Conservation (phyloP, 35 echinoderm and acorn worm genomes). For the Ptychodera flava region DNA sequence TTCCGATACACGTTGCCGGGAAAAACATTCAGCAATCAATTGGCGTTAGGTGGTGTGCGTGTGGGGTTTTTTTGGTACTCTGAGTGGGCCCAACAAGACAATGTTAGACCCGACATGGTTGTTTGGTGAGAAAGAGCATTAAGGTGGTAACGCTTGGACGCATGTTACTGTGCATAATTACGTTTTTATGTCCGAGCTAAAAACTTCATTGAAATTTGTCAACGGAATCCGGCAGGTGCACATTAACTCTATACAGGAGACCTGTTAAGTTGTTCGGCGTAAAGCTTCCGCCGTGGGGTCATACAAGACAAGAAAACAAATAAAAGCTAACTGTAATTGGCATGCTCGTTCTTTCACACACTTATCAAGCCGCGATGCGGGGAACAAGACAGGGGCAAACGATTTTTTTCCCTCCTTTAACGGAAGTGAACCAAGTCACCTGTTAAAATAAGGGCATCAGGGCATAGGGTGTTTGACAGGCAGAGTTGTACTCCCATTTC, state of each 20-base stretch:
- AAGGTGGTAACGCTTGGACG: neutral
- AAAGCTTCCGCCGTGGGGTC: neutral
- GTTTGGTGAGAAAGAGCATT: neutral
- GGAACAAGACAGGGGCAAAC: no score
- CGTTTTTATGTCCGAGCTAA: neutral
- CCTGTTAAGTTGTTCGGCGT: neutral
- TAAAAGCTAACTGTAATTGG: neutral
- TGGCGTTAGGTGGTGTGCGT: neutral
- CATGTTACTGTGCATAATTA: neutral
- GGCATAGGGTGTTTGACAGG: no score
- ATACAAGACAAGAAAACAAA: neutral
- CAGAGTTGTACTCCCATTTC: no score
- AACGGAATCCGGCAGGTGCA: neutral
- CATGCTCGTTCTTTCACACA: neutral
- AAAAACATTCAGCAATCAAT: neutral
- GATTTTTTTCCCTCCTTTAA: no score
- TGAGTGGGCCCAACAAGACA: neutral
- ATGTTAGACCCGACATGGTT: neutral
- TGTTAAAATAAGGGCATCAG: no score
- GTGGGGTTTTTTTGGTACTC: neutral
- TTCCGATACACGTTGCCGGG: neutral
- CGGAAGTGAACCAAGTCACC: no score
- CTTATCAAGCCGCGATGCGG: no score
- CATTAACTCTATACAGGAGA: neutral
- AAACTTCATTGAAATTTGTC: neutral